These are phyloP conservation scores for Phaonia tiefii DNA, from an alignment of 2,888 invertebrate species.

Conservation along the genomic window DNA sequence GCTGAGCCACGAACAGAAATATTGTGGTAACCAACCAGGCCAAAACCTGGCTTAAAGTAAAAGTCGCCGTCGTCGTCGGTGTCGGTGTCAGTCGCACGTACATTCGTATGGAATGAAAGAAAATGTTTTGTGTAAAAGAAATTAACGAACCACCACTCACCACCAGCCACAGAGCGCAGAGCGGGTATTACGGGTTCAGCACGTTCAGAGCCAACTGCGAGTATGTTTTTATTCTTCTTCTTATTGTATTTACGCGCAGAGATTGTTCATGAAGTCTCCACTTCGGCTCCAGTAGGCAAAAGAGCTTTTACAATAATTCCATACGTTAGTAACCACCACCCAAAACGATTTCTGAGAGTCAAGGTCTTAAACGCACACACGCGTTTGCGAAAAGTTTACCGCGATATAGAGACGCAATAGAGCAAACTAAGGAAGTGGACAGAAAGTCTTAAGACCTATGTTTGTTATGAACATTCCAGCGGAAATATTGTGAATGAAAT, in stretches of 20 bases:
- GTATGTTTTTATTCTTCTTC: no score
- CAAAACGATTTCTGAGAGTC: background rate
- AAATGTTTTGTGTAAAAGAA: conserved; percentile 4
- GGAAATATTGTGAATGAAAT: no score
- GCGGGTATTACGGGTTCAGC: background rate
- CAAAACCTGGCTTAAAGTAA: conserved; percentile 55
- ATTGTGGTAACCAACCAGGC: background rate
- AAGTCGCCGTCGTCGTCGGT: conserved; percentile 42
- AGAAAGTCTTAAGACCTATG: no score
- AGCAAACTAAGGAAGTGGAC: no score
- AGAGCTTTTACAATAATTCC: no score
- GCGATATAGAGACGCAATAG: no score
- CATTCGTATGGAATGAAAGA: conserved; percentile 14
- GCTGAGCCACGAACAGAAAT: conserved; percentile 28
- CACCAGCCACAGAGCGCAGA: background rate
- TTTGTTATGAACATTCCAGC: no score
- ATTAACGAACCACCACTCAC: background rate
- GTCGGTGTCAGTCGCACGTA: conserved; percentile 38
- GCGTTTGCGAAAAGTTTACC: no score
- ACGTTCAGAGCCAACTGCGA: no score
- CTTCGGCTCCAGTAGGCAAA: background rate
- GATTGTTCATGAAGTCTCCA: conserved; percentile 16
- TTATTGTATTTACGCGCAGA: background rate
- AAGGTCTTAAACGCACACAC: conserved; percentile 2
- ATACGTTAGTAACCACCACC: no score